Base-by-base conservation (phyloP, 2,113 vertebrate genomes). In the Noctilio leporinus region DNA sequence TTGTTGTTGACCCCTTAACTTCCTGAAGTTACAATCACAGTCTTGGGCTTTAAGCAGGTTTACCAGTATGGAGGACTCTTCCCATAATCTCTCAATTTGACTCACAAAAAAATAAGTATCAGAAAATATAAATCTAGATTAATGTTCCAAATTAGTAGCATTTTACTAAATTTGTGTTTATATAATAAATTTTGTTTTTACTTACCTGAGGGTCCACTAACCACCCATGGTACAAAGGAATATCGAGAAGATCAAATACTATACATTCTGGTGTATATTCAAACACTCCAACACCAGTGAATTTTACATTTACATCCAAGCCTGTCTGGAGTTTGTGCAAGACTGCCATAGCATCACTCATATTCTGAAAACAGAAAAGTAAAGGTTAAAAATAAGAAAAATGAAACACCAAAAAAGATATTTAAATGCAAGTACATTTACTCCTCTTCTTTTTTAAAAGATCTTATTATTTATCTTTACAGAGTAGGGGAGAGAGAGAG, bases 251-350 rank as follows among this genome's bases (percentile, higher is more conserved):
- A 98, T 99, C 99, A 94, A 99, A 99, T 81, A 99, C 99, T 30
- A 99, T 99, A 98, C 99, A 99, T 97, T 99, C 99, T 1, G 99
- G 99, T 8, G 99, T 99, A 97, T 99, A 99, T 95, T 99, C 99
- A 88, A 99, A 99, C 1, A 99, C 99, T 57, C 99, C 98, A 57
- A 99, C 99, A 22, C 99, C 99, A 6, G 99, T 99, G 96, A 99
- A 99, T 98, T 98, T 99, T 89, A 99, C 99, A 16, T 99, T 99
- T 87, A 99, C 99, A 70, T 99, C 99, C 98, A 99, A 98, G 64
- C 99, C 99, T 0, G 99, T 99, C 98, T 99, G 99, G 57, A 99
- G 98, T 97, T 99, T 99, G 96, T 99, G 99, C 43, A 99, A 97
- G 97, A 99, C 99, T 0, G 99, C 99, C 99, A 99, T 99, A 89